Evolutionary conservation across 1,140 invertebrate species (phyloP).

Genomic region (Saccostrea echinata): DNA sequence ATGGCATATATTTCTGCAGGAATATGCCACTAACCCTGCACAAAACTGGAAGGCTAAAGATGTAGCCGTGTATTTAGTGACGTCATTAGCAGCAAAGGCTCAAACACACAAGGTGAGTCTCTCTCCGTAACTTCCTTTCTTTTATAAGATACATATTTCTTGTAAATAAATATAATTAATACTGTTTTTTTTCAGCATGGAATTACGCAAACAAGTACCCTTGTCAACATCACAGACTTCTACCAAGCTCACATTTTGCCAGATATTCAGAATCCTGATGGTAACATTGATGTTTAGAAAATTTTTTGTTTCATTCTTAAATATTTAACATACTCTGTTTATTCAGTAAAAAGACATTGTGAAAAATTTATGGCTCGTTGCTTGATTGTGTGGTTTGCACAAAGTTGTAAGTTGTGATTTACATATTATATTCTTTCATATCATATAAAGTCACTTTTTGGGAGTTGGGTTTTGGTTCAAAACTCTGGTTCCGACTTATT

Average conservation of each 20-base stretch:
- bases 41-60: conserved; percentile 96
- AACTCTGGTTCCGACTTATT: too few species aligned
- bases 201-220: conserved; percentile 92
- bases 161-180: background rate
- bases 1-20: conserved; percentile 80
- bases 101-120: conserved; percentile 86
- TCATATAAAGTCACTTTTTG: too few species aligned
- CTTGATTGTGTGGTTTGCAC: too few species aligned
- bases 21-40: conserved; percentile 88
- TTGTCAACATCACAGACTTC: conserved; percentile 94
- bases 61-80: conserved; percentile 96
- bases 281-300: conserved; percentile 79
- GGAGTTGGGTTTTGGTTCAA: too few species aligned
- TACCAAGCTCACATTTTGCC: conserved; percentile 90
- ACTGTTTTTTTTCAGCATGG: conserved; percentile 84
- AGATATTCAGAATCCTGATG: conserved; percentile 88
- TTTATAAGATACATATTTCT: background rate
- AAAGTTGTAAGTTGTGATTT: too few species aligned
- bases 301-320: too few species aligned
- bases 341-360: too few species aligned
- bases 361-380: too few species aligned
- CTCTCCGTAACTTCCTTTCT: background rate
- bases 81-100: conserved; percentile 94
- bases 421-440: too few species aligned
- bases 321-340: too few species aligned